A percentile compares a stretch with the other conserved stretches of the same genome.
Evolutionary conservation across 2,888 invertebrate genomes (phyloP).

Genomic region (Scrobipalpa costella): DNA sequence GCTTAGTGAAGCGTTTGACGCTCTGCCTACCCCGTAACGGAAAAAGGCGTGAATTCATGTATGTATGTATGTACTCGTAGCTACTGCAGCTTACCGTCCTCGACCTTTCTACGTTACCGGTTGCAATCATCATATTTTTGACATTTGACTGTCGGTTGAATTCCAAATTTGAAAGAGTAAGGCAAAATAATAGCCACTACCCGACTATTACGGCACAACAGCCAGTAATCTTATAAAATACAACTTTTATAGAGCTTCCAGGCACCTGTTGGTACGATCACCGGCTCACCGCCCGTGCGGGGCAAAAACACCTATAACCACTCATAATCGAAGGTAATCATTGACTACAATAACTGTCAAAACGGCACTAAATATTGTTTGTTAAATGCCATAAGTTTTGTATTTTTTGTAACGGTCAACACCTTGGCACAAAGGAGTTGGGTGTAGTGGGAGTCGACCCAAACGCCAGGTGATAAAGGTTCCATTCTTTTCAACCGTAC

Average conservation of each 20-base stretch:
- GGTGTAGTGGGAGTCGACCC: constrained; percentile 46
- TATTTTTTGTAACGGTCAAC: constrained; percentile 73
- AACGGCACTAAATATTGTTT: constrained; percentile 79
- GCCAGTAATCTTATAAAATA: constrained; percentile 40
- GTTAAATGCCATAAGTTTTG: constrained; percentile 74
- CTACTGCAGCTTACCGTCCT: background rate
- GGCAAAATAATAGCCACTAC: constrained; percentile 21
- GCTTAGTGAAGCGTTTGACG: too few species aligned
- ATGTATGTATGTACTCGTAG: too few species aligned
- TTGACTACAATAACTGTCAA: constrained; percentile 78
- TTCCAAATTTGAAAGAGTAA: constrained; percentile 23
- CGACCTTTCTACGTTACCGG: background rate
- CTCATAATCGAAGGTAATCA: constrained; percentile 72
- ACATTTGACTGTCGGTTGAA: constrained; percentile 14
- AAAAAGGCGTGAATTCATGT: too few species aligned
- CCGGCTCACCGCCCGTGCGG: constrained; percentile 40
- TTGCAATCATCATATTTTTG: constrained; percentile 16
- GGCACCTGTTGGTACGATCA: constrained; percentile 65
- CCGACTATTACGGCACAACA: constrained; percentile 27
- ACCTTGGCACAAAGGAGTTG: constrained; percentile 64
- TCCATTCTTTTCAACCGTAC: constrained; percentile 49
- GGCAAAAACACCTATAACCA: constrained; percentile 64
- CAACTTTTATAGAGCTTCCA: constrained; percentile 38
- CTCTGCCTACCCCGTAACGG: too few species aligned
- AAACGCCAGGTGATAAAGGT: constrained; percentile 64